A percentile compares a stretch with the other conserved stretches of the same genome.
Conservation (phyloP, 2,113 vertebrate species). For the Odobenus rosmarus region DNA sequence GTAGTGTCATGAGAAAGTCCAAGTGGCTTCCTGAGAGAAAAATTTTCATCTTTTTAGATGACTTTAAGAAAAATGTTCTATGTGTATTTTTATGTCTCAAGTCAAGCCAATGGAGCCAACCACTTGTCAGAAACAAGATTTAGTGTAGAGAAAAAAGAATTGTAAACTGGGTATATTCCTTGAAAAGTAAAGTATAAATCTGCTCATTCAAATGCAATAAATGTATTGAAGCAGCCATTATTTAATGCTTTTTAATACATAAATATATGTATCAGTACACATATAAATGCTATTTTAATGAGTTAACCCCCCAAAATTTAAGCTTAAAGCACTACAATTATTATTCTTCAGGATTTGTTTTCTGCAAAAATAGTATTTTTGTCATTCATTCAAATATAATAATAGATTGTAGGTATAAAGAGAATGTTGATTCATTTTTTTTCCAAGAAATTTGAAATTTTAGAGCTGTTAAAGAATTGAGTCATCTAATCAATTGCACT, state of each 20-base stretch:
- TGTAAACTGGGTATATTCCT: not conserved
- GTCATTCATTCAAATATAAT: not conserved
- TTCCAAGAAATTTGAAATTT: not conserved
- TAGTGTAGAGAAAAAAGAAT: not conserved
- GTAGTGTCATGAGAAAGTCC: not conserved
- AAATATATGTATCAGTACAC: not conserved
- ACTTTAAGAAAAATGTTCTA: not conserved
- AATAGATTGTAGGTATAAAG: not conserved
- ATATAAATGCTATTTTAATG: not conserved
- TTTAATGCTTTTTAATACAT: not conserved
- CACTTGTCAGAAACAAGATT: not conserved
- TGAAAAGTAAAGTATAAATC: not conserved
- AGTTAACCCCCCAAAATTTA: not conserved
- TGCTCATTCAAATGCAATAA: not conserved
- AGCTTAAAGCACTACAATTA: not conserved
- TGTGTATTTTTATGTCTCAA: not conserved
- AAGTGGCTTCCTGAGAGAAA: not conserved
- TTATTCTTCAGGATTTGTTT: not conserved
- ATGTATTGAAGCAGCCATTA: not conserved
- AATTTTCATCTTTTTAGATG: not conserved
- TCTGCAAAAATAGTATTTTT: not conserved
- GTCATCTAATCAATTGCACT: not conserved
- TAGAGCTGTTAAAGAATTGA: not conserved
- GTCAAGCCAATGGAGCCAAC: not conserved
- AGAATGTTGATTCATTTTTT: not conserved